These are phyloP conservation scores for Drosophila quinaria DNA, from an alignment of 2,888 invertebrate species.

Conservation along the genomic window DNA sequence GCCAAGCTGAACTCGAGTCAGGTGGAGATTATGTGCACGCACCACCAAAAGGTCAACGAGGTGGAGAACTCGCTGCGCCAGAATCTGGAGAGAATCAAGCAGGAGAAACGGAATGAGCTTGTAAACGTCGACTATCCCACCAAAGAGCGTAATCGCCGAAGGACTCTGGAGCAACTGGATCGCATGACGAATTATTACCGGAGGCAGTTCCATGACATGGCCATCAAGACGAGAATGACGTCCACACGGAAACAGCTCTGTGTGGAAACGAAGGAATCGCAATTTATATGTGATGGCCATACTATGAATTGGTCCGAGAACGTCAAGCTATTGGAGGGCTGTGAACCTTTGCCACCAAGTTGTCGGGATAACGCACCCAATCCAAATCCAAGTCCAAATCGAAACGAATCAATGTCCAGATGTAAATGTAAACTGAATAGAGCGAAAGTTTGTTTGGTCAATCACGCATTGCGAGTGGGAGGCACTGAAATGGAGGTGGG, in stretches of 20 bases:
- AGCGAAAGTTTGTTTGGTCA: background rate
- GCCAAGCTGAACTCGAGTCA: slow-evolving; percentile 9
- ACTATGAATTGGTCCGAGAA: background rate
- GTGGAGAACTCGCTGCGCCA: slow-evolving; percentile 49
- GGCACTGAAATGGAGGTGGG: background rate
- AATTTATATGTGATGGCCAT: slow-evolving; percentile 9
- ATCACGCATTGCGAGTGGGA: background rate
- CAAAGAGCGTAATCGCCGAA: slow-evolving; percentile 6
- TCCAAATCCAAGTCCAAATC: no score
- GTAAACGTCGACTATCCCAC: slow-evolving; percentile 1
- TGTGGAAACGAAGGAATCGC: slow-evolving; percentile 5
- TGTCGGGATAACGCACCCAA: background rate
- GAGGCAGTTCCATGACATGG: slow-evolving; percentile 49
- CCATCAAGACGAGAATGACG: slow-evolving; percentile 32
- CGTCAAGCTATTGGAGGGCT: background rate
- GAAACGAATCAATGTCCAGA: background rate
- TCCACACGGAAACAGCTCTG: slow-evolving; percentile 43
- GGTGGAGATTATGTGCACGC: slow-evolving; percentile 42
- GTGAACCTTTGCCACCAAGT: background rate
- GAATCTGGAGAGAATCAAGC: slow-evolving; percentile 40
- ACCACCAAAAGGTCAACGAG: slow-evolving; percentile 53
- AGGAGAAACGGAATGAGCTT: slow-evolving; percentile 37
- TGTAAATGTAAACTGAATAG: background rate
- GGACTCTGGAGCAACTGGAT: slow-evolving; percentile 46
- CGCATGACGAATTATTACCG: slow-evolving; percentile 43